These are phyloP conservation scores for Lacanobia wlatinum DNA, from an alignment of 2,888 invertebrate genomes.

Conservation along the genomic window DNA sequence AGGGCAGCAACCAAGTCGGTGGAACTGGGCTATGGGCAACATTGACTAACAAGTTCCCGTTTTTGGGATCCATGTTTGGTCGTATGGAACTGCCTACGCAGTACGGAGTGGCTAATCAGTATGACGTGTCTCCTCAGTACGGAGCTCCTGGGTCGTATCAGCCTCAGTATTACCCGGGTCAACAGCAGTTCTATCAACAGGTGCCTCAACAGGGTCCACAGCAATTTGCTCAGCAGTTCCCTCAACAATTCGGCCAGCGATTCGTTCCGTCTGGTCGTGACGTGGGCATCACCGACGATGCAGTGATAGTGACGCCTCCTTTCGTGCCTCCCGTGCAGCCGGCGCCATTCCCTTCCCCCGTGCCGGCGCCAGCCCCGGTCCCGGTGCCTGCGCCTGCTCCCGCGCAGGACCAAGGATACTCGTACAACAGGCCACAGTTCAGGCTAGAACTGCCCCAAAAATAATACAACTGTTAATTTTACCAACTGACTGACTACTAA, in stretches of 20 bases:
- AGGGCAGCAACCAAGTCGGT: conserved; percentile 86
- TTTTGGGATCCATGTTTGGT: conserved; percentile 85
- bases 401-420: conserved; percentile 77
- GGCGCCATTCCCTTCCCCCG: conserved; percentile 68
- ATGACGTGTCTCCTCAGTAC: conserved; percentile 67
- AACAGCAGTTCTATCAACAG: conserved; percentile 68
- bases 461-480: conserved; percentile 65
- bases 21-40: conserved; percentile 85
- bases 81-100: conserved; percentile 81
- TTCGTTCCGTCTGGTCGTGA: conserved; percentile 80
- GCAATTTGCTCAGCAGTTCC: conserved; percentile 51
- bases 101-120: conserved; percentile 76
- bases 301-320: conserved; percentile 87
- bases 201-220: conserved; percentile 69
- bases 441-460: conserved; percentile 85
- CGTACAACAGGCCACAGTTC: conserved; percentile 85
- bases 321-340: conserved; percentile 79
- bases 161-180: conserved; percentile 69
- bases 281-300: conserved; percentile 85
- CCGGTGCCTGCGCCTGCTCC: conserved; percentile 63
- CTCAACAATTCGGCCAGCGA: conserved; percentile 71
- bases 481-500: conserved; percentile 40
- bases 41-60: conserved; percentile 86
- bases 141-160: conserved; percentile 65
- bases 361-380: conserved; percentile 56